Evolutionary conservation across 2,888 invertebrate species (phyloP), one percentile per base, ranked within the genome.

Genomic region (Gymnocheta viridis): DNA sequence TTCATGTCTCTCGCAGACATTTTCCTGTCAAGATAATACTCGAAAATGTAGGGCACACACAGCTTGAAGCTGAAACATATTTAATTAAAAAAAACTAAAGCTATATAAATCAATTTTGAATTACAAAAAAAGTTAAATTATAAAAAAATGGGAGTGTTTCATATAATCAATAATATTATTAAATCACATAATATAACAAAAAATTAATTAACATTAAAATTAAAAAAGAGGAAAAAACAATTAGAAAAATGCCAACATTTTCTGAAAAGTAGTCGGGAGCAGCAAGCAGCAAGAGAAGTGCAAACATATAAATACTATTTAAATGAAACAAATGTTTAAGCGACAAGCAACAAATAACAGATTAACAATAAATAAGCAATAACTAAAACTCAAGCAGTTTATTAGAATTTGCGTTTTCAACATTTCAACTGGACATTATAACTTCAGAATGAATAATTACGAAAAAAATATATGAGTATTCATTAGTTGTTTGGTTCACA

Each of bases 131-230:
- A 54, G 14, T 72, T 54, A 49, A 38, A n/a, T 9, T 14, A 56
- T n/a, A 32, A 76, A 78, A 78, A 79, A 79, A 72, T 79, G 38
- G 84, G 84, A 81, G 84, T 84, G 84, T 78, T 81, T 84, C 67
- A 49, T 12, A 54, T 64, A 84, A 78, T 78, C 81, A 73, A 84
- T 81, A 81, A 78, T 81, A 81, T 44, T 76, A 76, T 70, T 76
- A 69, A 80, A 60, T 62, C 60, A 56, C 56, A 81, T 9, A 54
- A 58, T 41, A 47, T 22, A 67, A 58, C 64, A 32, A 24, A n/a
- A 66, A 78, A 66, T 69, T 72, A 81, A 84, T 81, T 78, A 73
- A 78, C 29, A 77, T 81, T 81, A 74, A 41, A 73, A 73, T 79
- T 67, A 9, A 62, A 64, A 47, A 41, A 35, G 35, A 35, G 22